Base-by-base conservation (phyloP, 2,113 vertebrate genomes). In the Tympanuchus pallidicinctus region DNA sequence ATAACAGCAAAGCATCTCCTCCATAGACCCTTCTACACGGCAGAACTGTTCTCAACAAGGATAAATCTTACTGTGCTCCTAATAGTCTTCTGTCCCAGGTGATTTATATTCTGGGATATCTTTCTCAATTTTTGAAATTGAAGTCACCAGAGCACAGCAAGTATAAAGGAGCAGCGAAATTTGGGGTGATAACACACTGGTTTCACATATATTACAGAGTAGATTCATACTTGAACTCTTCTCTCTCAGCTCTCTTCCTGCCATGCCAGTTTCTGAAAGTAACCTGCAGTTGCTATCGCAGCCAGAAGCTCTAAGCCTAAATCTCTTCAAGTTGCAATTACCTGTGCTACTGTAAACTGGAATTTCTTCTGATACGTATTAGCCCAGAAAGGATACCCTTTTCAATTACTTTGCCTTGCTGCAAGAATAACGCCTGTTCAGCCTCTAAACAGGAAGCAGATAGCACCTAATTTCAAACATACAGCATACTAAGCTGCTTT, bases 111-210 rank as follows among this genome's bases (percentile, higher is more conserved):
- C 5, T 3, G 10, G 10, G 13, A 13, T 27, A 70, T 16, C 20
- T 71, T 67, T 24, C 19, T 60, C 2, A 3, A 11, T 69, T 87
- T 87, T 87, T 87, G 6, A 3, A 28, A 11, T 6, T 45, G 3
- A 89, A 60, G 8, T 45, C 22, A 45, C 32, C 36, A 88, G 40
- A 95, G 5, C 1, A 90, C 25, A 59, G 7, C 15, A 81, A 74
- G 60, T n/a, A 20, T 3, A 14, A 83, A 27, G 1, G 27, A 66
- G 17, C 8, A 5, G 10, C 15, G 71, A 73, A 74, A 77, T 3
- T 0, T 3, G 21, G 22, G 1, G 3, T 34, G 5, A 69, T 8
- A 82, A 81, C 30, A 2, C 8, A 1, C 10, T 57, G 4, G 20
- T 66, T 70, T 81, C 42, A 86, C 28, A 77, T 34, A 3, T 11